Evolutionary conservation across 2,888 invertebrate species (phyloP).

Genomic region (Pammene aurita): DNA sequence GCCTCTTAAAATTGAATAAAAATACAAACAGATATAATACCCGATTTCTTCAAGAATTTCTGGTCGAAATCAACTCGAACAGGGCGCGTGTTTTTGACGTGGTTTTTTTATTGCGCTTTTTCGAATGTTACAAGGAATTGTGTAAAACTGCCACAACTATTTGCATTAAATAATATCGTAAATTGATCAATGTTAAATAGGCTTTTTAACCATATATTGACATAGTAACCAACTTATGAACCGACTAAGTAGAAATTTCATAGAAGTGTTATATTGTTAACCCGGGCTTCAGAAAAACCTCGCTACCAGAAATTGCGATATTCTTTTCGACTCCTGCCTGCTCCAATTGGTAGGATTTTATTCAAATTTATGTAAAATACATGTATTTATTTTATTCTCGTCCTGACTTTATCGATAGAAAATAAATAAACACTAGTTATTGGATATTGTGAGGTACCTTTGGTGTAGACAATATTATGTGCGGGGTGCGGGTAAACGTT

Average conservation of each 20-base stretch:
- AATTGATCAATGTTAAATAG: too few species aligned
- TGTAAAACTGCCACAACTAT: too few species aligned
- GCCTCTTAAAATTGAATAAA: too few species aligned
- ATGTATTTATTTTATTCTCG: background rate
- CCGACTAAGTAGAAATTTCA: slow-evolving; percentile 37
- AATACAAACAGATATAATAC: too few species aligned
- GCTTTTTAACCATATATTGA: too few species aligned
- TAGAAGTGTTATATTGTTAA: slow-evolving; percentile 41
- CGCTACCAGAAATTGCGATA: slow-evolving; percentile 46
- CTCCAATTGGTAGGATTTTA: background rate
- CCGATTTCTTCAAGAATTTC: too few species aligned
- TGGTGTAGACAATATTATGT: slow-evolving; percentile 3
- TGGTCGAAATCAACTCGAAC: too few species aligned
- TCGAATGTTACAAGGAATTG: too few species aligned
- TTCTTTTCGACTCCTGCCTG: slow-evolving; percentile 34
- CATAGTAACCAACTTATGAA: too few species aligned
- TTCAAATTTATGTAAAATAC: background rate
- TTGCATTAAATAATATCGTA: too few species aligned
- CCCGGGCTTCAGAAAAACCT: slow-evolving; percentile 43
- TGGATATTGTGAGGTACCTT: slow-evolving; percentile 5
- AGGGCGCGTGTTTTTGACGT: too few species aligned
- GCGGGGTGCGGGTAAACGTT: slow-evolving; percentile 5
- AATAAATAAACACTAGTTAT: slow-evolving; percentile 27
- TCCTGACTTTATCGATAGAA: background rate
- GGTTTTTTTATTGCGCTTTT: too few species aligned